These are phyloP conservation scores for Gobionotothen gibberifrons DNA, from an alignment of 2,797 vertebrate species.

Conservation along the genomic window DNA sequence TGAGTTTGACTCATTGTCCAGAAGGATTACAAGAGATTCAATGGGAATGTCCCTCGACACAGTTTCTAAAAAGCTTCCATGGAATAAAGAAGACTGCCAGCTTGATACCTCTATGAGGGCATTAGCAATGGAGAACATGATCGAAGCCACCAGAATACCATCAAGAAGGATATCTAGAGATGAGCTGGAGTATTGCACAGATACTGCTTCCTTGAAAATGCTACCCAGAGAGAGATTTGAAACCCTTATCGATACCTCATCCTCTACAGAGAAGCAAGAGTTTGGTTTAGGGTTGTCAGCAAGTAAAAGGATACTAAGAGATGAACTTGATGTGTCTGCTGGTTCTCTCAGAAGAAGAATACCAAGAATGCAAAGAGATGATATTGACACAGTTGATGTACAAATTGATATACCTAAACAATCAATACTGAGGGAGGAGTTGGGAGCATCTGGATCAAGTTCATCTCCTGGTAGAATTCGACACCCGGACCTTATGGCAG, in stretches of 20 bases:
- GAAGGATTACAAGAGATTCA: conserved; percentile 61
- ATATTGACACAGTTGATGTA: conserved; percentile 53
- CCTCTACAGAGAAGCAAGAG: conserved; percentile 59
- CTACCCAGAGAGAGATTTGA: conserved; percentile 64
- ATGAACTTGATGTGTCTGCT: conserved; percentile 67
- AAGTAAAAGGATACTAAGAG: conserved; percentile 56
- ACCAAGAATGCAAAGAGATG: conserved; percentile 55
- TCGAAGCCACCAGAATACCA: conserved; percentile 47
- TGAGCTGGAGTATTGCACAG: conserved; percentile 66
- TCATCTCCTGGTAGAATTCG: conserved; percentile 76
- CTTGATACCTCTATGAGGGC: conserved; percentile 59
- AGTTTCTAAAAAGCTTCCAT: conserved; percentile 43
- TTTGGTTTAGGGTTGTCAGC: conserved; percentile 54
- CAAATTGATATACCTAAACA: conserved; percentile 60
- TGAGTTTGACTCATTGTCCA: conserved; percentile 63
- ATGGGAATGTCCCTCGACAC: conserved; percentile 64
- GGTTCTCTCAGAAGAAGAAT: conserved; percentile 69
- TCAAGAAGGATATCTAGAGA: conserved; percentile 70
- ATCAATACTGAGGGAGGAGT: conserved; percentile 60
- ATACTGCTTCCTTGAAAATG: conserved; percentile 51
- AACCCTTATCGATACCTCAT: conserved; percentile 35
- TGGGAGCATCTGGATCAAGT: conserved; percentile 60
- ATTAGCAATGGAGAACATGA: conserved; percentile 59
- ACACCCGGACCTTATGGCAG: conserved; percentile 89
- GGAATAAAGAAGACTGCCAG: conserved; percentile 65